Evolutionary conservation across 2,113 vertebrate genomes (phyloP).

Genomic region (Cacatua alba): DNA sequence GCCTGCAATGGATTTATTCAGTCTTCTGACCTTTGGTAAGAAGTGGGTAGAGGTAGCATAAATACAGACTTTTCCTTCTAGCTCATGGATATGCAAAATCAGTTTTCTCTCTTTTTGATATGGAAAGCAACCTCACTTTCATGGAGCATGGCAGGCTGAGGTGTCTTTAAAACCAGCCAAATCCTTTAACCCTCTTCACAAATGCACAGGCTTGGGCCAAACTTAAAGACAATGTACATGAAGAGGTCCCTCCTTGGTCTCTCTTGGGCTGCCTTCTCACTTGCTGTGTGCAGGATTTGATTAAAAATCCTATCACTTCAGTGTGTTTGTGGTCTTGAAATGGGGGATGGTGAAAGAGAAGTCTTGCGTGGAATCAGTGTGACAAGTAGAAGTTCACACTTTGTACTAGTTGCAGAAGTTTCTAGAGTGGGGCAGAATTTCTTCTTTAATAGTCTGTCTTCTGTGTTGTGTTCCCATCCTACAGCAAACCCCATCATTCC

Average conservation of each 20-base stretch:
- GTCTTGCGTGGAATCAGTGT: not conserved
- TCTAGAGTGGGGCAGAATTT: not conserved
- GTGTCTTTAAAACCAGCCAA: not conserved
- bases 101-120: not conserved
- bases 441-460: not conserved
- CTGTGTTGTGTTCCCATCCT: not conserved
- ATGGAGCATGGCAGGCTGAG: not conserved
- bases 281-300: not conserved
- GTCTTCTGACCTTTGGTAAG: not conserved
- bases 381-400: not conserved
- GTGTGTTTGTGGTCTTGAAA: not conserved
- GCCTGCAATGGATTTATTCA: not conserved
- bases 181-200: not conserved
- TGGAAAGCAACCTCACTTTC: not conserved
- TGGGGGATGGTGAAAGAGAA: rapidly evolving
- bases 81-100: not conserved
- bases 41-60: not conserved
- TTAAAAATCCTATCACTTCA: not conserved
- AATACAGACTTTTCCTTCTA: not conserved
- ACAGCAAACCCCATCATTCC: not conserved
- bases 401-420: not conserved
- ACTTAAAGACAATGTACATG: not conserved
- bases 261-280: not conserved
- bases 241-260: not conserved
- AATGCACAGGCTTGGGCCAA: not conserved